Evolutionary conservation across 2,888 invertebrate species (phyloP), one percentile per base, ranked within the genome.

Genomic region (Spisula solida): DNA sequence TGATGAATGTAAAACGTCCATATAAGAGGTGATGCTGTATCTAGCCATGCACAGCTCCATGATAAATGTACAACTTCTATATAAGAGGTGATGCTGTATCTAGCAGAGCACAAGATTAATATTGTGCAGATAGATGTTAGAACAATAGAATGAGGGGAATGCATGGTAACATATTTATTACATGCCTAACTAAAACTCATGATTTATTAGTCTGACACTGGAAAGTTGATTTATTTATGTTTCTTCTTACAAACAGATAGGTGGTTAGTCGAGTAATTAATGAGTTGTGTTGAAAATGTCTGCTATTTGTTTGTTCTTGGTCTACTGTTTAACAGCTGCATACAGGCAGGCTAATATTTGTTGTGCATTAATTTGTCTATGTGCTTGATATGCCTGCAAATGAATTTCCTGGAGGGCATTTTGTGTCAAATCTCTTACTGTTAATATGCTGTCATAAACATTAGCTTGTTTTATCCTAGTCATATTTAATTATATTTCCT

Each of bases 181-280:
- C 18, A 75, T 34, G 34, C 75, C 34, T 34, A 75, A 75, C 75
- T 75, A 75, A 34, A 75, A 34, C 31, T n/a, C 31, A 12, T 75
- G 75, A 75, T 75, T 75, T 75, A 75, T 75, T 31, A 75, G 75
- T 75, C 75, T 75, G 75, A 75, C 34, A 34, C 18, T 29, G 2
- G 18, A 31, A 25, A 34, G 75, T 75, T 75, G 75, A 75, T 75
- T 75, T 75, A 75, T 75, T 75, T 75, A 18, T 75, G 2, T 75
- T 75, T 75, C 75, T 34, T 75, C 29, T 31, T 75, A 75, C 75
- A 34, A 25, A 75, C 31, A 34, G 75, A 75, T 34, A 75, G 31
- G 75, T 75, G 75, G 75, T 75, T 75, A 34, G 75, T 75, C 31
- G 75, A 25, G 75, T 75, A 75, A 75, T 75, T 75, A 75, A 75